phyloP scores from a whole-genome alignment of 2,888 invertebrate genomes.

The Pantelozetes paolii region DNA sequence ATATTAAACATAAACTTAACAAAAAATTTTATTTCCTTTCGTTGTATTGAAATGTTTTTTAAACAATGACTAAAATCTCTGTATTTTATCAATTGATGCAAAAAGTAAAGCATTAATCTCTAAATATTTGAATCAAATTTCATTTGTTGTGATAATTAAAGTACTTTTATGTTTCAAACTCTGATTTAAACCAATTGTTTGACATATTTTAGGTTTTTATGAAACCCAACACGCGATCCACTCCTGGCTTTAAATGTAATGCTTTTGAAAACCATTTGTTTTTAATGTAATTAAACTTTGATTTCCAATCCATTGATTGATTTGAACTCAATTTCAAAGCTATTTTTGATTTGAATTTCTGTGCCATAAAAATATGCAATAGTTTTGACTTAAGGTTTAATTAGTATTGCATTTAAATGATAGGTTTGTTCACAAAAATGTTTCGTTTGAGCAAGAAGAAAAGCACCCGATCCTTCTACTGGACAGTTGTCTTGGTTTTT shows the following conservation, averaged over 20 bases:
- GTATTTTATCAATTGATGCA: too few relatives aligned
- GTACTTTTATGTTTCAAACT: too few relatives aligned
- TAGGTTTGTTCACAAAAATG: conserved; percentile 20
- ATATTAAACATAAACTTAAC: too few relatives aligned
- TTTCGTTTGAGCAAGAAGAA: conserved; percentile 24
- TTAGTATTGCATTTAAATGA: not conserved
- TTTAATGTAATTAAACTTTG: too few relatives aligned
- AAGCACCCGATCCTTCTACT: conserved; percentile 4
- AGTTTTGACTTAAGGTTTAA: not conserved
- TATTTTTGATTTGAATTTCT: not conserved
- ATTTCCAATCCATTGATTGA: too few relatives aligned
- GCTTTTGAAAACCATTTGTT: not conserved
- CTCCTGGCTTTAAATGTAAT: not conserved
- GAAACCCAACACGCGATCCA: not conserved
- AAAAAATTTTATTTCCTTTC: too few relatives aligned
- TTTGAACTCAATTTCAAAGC: not conserved
- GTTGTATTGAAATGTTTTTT: too few relatives aligned
- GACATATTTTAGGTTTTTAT: not conserved
- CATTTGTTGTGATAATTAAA: too few relatives aligned
- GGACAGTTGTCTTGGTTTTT: conserved; percentile 21
- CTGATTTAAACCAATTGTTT: conserved; percentile 9
- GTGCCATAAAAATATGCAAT: not conserved
- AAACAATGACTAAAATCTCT: too few relatives aligned
- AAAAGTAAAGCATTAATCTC: too few relatives aligned
- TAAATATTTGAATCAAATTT: too few relatives aligned